A percentile compares a stretch with the other conserved stretches of the same genome.
phyloP scores from a whole-genome alignment of 2,888 invertebrate species.

The Odontothrips loti region DNA sequence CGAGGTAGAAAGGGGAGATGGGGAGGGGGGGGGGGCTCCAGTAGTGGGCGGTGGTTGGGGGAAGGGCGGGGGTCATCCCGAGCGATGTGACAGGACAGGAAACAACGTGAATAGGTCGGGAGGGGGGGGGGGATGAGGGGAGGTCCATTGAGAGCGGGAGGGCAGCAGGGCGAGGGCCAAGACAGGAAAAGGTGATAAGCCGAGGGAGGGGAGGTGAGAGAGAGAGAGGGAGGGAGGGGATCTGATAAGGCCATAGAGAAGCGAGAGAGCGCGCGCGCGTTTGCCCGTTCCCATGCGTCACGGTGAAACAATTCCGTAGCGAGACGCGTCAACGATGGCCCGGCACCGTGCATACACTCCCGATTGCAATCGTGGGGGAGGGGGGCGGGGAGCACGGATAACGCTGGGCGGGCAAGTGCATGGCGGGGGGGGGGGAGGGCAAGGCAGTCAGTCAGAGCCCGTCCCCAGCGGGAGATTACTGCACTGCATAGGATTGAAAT shows the following conservation, averaged over 20 bases:
- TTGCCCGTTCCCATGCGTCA: not conserved
- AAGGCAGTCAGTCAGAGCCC: no score
- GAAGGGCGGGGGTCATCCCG: not conserved
- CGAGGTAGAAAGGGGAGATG: not conserved
- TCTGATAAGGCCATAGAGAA: not conserved
- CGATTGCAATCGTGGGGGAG: not conserved
- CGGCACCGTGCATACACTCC: not conserved
- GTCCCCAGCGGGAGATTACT: no score
- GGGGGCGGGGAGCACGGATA: no score
- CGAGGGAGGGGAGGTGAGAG: not conserved
- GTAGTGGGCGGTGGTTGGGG: not conserved
- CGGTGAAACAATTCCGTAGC: not conserved
- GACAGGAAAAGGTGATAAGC: conserved; percentile 18
- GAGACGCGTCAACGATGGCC: not conserved
- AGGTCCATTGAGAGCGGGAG: not conserved
- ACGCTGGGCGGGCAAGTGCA: no score
- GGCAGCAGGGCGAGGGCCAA: not conserved
- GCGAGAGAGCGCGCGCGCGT: not conserved
- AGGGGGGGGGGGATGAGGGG: not conserved
- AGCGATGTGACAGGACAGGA: not conserved
- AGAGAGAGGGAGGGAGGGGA: not conserved
- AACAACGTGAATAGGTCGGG: not conserved
- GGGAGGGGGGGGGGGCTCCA: not conserved
- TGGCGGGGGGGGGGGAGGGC: no score
- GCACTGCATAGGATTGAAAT: no score